phyloP scores from a whole-genome alignment of 2,888 invertebrate genomes.

The Pteria penguin region DNA sequence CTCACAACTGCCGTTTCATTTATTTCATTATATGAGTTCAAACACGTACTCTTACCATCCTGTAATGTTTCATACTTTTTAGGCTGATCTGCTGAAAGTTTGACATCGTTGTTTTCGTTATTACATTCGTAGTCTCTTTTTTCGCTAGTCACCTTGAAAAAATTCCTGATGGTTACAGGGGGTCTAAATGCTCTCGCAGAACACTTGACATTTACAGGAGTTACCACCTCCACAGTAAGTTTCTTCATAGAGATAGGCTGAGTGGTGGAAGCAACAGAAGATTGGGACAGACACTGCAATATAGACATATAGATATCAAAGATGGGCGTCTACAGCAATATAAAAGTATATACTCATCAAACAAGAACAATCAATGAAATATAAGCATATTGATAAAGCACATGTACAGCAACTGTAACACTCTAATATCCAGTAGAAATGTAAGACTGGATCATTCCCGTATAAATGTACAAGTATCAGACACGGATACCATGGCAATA shows the following conservation, averaged over 20 bases:
- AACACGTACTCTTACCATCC: neutral
- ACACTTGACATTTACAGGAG: slow-evolving; percentile 63
- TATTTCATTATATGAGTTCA: too few species aligned
- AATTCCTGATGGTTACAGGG: slow-evolving; percentile 75
- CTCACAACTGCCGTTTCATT: neutral
- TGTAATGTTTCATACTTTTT: neutral
- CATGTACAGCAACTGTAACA: too few species aligned
- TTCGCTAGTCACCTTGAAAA: slow-evolving; percentile 64
- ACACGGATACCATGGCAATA: too few species aligned
- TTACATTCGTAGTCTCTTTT: neutral
- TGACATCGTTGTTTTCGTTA: neutral
- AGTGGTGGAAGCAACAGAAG: neutral
- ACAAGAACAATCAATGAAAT: too few species aligned
- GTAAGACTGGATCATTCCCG: too few species aligned
- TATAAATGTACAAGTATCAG: too few species aligned
- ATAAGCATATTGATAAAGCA: too few species aligned
- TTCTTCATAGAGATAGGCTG: neutral
- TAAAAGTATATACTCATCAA: too few species aligned
- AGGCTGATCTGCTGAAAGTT: neutral
- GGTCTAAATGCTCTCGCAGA: slow-evolving; percentile 69
- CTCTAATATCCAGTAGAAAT: too few species aligned
- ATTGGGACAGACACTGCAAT: neutral
- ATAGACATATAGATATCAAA: too few species aligned
- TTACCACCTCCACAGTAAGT: slow-evolving; percentile 56
- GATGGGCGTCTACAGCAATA: too few species aligned